Percentiles rank a stretch among this genome's conserved stretches.
Conservation (phyloP, 2,113 vertebrate species). For the Anser brachyrhynchus region DNA sequence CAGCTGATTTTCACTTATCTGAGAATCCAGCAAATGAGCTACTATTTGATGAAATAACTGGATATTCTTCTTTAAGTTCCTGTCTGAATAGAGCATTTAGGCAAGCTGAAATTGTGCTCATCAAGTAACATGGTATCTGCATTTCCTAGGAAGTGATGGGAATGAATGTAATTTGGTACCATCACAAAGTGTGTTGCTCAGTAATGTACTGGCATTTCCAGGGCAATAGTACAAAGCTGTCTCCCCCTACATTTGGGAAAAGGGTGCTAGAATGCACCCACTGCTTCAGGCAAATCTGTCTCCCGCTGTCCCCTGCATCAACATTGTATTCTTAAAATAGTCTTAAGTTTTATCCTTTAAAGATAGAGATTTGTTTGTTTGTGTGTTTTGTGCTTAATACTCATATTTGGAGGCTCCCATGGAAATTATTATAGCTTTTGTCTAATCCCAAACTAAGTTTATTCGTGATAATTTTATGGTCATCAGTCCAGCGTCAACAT, state of each 20-base stretch:
- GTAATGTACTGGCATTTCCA: neutral
- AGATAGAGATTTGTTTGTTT: neutral
- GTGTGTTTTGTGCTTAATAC: neutral
- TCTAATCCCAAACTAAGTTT: neutral
- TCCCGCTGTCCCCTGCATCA: neutral
- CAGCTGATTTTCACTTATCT: constrained; percentile 56
- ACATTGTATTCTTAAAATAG: neutral
- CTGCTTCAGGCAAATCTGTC: neutral
- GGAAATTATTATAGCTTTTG: neutral
- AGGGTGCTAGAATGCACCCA: neutral
- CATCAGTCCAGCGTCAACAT: neutral
- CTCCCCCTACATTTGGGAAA: neutral
- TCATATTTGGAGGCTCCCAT: neutral
- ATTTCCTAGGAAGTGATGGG: constrained; percentile 26
- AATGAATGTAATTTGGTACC: neutral
- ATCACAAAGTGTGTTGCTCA: neutral
- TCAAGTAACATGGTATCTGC: constrained; percentile 37
- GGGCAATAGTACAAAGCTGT: neutral
- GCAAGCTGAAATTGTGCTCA: constrained; percentile 32
- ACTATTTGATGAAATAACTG: constrained; percentile 57
- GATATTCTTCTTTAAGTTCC: constrained; percentile 58
- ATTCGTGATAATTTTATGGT: neutral
- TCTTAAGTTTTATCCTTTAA: neutral
- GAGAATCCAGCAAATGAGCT: constrained; percentile 43
- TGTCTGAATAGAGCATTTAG: constrained; percentile 57